Evolutionary conservation across 2,797 vertebrate species (phyloP).

Genomic region (Cuculus canorus): DNA sequence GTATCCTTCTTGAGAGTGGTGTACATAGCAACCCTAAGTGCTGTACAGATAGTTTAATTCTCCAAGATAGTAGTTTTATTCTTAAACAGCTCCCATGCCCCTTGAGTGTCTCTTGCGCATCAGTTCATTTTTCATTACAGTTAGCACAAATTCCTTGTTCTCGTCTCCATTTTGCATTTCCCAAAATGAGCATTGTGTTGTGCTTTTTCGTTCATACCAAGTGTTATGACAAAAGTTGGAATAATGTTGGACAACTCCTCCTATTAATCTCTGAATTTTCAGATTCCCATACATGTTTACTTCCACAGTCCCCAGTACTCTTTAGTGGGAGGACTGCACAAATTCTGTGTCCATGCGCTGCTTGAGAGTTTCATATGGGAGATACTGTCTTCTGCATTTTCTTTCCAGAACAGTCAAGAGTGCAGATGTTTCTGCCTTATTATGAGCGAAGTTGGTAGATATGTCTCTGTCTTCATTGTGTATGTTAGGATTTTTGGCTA

Average conservation of each 20-base stretch:
- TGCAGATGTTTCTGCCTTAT: background rate
- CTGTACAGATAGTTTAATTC: background rate
- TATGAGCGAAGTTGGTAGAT: background rate
- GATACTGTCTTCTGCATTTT: background rate
- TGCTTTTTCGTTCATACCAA: background rate
- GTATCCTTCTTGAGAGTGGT: background rate
- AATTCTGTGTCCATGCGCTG: fast-evolving
- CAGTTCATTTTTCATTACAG: background rate
- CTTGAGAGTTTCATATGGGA: background rate
- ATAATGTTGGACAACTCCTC: background rate
- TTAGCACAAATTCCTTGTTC: background rate
- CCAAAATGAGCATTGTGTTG: background rate
- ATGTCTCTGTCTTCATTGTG: background rate
- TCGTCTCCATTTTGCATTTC: background rate
- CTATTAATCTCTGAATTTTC: background rate
- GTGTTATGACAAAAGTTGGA: background rate
- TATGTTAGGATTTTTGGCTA: background rate
- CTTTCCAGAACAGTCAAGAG: background rate
- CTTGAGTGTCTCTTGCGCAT: background rate
- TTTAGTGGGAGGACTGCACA: background rate
- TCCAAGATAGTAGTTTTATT: background rate
- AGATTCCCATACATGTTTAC: background rate
- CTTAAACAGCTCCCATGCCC: background rate
- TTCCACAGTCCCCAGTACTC: background rate
- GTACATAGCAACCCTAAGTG: fast-evolving